Evolutionary conservation across 2,797 vertebrate species (phyloP), one percentile per base, ranked within the genome.

Genomic region (Craterocephalus amniculus): DNA sequence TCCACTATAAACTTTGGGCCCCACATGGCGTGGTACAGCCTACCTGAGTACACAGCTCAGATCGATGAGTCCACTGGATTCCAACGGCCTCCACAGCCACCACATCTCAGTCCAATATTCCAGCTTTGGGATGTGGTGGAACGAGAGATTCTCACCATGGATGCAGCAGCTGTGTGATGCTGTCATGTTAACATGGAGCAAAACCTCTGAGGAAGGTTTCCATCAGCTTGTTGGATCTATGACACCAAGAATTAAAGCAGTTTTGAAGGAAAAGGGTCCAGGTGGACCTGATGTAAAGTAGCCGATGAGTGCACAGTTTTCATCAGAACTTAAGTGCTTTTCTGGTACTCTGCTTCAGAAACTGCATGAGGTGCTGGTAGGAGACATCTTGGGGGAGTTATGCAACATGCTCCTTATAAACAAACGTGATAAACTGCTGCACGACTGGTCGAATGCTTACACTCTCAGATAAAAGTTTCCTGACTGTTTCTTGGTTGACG

Each of bases 401-500:
- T 43, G 51, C 24, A 75, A 57, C 26, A 9, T 24, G 38, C 76
- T 78, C 32, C 20, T 70, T 76, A 51, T 55, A 31, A 14, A 70
- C 55, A 81, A 57, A 70, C 22, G 22, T 79, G 65, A 90, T 75
- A 59, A 67, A 78, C 57, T 64, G 64, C 79, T 24, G 51, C 5
- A 2, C 7, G 54, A 67, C 59, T 62, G 26, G 2, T 9, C 11
- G 4, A 81, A 65, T 67, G 72, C 85, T 79, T 80, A 70, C 14
- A 0, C 66, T 51, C 75, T 8, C 0, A 72, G 81, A 85, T 67
- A 57, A 69, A 87, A 79, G 55, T 83, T 84, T 70, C 32, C 48
- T 13, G 20, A 54, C 58, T 57, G 58, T 68, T 70, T 4, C n/a
- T 49, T 20, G 49, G 67, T 76, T 81, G 83, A 84, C 63, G 1